Base-by-base conservation (phyloP, 1,140 invertebrate species). In the Elysia chlorotica region DNA sequence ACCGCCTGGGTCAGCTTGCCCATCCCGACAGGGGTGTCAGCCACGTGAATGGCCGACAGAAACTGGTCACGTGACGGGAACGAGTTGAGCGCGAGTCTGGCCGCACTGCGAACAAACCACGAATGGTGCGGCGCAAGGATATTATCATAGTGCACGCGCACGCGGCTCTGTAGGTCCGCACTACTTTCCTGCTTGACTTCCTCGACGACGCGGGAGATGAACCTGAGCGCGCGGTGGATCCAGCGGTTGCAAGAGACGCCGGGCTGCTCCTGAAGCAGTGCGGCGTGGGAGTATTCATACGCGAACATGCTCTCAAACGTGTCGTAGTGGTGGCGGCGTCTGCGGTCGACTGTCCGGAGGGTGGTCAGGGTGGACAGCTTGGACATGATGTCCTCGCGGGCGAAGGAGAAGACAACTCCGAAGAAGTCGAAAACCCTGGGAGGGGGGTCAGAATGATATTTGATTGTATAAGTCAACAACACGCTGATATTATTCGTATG, bases 261-360 rank as follows among this genome's bases (percentile, higher is more conserved):
- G 31, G 53, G 41, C 14, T 2, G 2, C 33, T 67, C 21, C 19
- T 25, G 21, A n/a, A 2, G 4, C 19, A 30, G 17, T 33, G 41
- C 65, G 21, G 14, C 2, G 21, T 2, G 65, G 1, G 65, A 67
- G 28, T 53, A 28, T n/a, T 67, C 65, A 31, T 67, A 67, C 2
- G 5, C 65, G 21, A 67, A 67, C 65, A 67, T 67, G 36, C 48
- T 67, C 21, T 67, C 41, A 23, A 67, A 33, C 4, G 38, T 53
- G 6, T 14, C 17, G 65, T 67, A 67, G 25, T 67, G 53, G 48
- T 54, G 21, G 4, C 35, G 38, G 17, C 35, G 31, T 1, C 19
- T 2, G 1, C 10, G 37, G 17, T 54, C 65, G 2, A 2, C 28
- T 54, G 30, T 31, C 0, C 65, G 23, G n/a, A 67, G 65, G 21